phyloP scores from a whole-genome alignment of 2,113 vertebrate species.

The Odocoileus hemionus region DNA sequence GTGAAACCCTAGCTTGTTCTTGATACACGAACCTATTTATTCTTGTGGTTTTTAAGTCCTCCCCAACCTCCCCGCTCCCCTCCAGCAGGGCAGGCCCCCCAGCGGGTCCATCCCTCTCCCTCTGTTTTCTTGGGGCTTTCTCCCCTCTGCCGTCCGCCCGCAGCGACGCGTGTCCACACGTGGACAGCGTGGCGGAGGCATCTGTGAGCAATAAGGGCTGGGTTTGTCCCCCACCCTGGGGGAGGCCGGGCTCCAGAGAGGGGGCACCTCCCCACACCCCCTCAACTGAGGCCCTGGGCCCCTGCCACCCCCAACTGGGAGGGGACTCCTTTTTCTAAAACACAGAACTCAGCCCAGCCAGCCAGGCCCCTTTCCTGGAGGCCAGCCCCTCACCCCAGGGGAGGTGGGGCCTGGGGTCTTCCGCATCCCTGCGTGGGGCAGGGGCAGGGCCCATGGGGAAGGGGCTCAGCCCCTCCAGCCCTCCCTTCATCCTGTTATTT shows the following conservation, averaged over 20 bases:
- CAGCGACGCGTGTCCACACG: neutral
- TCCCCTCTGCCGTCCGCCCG: constrained; percentile 52
- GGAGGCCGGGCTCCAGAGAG: constrained; percentile 44
- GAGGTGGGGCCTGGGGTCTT: constrained; percentile 42
- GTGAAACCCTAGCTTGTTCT: constrained; percentile 84
- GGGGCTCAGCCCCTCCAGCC: constrained; percentile 53
- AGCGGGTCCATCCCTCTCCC: constrained; percentile 18
- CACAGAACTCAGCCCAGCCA: constrained; percentile 59
- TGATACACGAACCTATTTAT: constrained; percentile 86
- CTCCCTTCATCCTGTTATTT: constrained; percentile 69
- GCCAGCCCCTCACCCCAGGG: constrained; percentile 28
- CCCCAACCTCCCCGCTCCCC: neutral
- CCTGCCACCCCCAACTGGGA: constrained; percentile 48
- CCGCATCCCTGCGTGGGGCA: constrained; percentile 29
- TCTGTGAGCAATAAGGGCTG: constrained; percentile 73
- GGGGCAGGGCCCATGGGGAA: constrained; percentile 1
- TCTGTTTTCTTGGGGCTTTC: constrained; percentile 61
- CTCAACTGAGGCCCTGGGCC: constrained; percentile 53
- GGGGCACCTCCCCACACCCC: constrained; percentile 38
- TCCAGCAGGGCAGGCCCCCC: constrained; percentile 47
- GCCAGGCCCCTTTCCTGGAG: constrained; percentile 46
- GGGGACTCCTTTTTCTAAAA: constrained; percentile 64
- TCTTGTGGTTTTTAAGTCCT: constrained; percentile 84
- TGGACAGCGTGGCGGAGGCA: constrained; percentile 52
- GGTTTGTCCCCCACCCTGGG: constrained; percentile 63